A percentile compares a stretch with the other conserved stretches of the same genome.
phyloP scores from a whole-genome alignment of 2,113 vertebrate species.

The Zapus hudsonius region DNA sequence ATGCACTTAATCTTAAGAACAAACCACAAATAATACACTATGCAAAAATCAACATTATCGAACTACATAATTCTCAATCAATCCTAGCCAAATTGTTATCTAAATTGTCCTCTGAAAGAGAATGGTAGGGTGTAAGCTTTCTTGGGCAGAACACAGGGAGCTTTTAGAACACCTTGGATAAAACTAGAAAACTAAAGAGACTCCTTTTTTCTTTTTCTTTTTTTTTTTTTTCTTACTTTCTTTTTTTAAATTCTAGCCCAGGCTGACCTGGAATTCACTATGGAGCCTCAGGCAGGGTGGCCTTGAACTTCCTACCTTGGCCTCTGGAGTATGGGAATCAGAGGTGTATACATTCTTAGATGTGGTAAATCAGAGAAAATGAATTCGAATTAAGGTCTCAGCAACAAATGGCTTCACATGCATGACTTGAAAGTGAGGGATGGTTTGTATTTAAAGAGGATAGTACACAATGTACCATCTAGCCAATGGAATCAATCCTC shows the following conservation, averaged over 20 bases:
- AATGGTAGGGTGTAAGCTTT: conserved; percentile 41
- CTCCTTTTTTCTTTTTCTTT: conserved; percentile 17
- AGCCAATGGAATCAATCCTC: conserved; percentile 24
- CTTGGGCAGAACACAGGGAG: conserved; percentile 20
- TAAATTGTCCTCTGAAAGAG: conserved; percentile 48
- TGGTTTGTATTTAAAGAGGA: not conserved
- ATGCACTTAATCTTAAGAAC: conserved; percentile 28
- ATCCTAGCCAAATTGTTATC: conserved; percentile 26
- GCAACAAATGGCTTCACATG: conserved; percentile 3
- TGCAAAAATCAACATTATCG: conserved; percentile 47
- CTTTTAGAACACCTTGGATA: conserved; percentile 37
- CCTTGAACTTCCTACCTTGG: no score
- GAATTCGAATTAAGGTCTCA: conserved; percentile 42
- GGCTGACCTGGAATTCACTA: no score
- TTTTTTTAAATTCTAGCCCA: no score
- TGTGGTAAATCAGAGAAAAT: conserved; percentile 52
- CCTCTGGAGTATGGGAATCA: no score
- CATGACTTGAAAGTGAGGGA: conserved; percentile 13
- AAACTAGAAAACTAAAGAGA: conserved; percentile 38
- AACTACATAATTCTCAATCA: conserved; percentile 37
- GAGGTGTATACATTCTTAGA: no score
- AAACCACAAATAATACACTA: conserved; percentile 40
- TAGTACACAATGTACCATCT: not conserved
- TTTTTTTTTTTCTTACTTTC: no score
- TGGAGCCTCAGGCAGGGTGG: no score